Conservation (phyloP, 2,797 vertebrate species). For the Rhincodon typus region DNA sequence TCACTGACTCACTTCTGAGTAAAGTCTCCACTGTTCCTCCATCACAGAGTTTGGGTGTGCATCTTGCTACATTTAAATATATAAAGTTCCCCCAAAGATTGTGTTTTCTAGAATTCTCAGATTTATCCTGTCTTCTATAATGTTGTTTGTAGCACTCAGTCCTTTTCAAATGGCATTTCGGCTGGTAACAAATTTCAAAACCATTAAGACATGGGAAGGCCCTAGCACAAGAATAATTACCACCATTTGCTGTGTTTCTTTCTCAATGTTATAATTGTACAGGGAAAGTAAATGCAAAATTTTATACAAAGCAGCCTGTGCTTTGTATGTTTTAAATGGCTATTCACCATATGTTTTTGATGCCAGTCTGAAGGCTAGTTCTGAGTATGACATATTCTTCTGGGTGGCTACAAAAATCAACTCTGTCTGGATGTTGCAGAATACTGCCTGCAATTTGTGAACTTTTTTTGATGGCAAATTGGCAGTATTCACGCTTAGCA, state of each 20-base stretch:
- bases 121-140: background rate
- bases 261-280: background rate
- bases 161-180: background rate
- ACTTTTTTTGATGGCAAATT: no score
- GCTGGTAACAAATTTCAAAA: background rate
- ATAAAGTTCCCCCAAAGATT: background rate
- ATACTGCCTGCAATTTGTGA: background rate
- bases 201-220: background rate
- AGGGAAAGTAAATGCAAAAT: background rate
- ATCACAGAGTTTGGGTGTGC: constrained; percentile 4
- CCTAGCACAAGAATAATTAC: background rate
- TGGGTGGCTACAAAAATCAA: background rate
- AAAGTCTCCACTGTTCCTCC: constrained; percentile 14
- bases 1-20: constrained; percentile 8
- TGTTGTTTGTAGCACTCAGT: background rate
- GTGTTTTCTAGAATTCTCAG: background rate
- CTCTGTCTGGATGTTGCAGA: background rate
- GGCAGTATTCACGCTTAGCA: no score
- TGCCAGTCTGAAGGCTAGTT: background rate
- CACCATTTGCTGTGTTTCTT: background rate
- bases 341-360: background rate
- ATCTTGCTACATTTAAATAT: constrained; percentile 28
- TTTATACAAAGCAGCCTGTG: background rate
- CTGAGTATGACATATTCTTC: background rate
- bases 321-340: background rate